A percentile compares a stretch with the other conserved stretches of the same genome.
Conservation (phyloP, 2,888 invertebrate species). For the Terebella lapidaria region DNA sequence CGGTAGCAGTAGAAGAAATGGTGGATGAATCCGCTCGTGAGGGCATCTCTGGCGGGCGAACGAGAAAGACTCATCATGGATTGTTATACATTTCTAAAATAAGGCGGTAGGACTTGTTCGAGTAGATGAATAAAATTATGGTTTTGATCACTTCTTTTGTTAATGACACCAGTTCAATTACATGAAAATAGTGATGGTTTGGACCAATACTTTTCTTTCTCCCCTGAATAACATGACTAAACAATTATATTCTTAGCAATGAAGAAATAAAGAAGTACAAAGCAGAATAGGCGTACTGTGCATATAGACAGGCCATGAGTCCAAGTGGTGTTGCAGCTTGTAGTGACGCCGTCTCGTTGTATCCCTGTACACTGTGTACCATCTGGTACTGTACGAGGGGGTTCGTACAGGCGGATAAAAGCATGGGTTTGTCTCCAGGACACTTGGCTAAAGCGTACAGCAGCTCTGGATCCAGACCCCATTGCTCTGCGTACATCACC, state of each 20-base stretch:
- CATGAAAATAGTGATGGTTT: too few species aligned
- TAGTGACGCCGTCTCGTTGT: background rate
- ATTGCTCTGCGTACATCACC: constrained; percentile 43
- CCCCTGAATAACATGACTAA: too few species aligned
- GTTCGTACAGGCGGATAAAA: constrained; percentile 36
- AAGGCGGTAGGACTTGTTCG: too few species aligned
- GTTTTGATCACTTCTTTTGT: too few species aligned
- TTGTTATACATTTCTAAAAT: too few species aligned
- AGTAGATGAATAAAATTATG: too few species aligned
- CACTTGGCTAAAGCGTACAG: constrained; percentile 34
- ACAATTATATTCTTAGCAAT: too few species aligned
- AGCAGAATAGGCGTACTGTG: constrained; percentile 47
- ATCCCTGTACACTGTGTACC: constrained; percentile 32
- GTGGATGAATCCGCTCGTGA: constrained; percentile 46
- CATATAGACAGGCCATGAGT: constrained; percentile 44
- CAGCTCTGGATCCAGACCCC: constrained; percentile 37
- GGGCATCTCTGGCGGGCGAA: constrained; percentile 42
- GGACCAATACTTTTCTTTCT: too few species aligned
- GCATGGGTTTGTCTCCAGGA: constrained; percentile 26
- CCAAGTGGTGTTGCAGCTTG: constrained; percentile 36
- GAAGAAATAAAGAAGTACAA: too few species aligned
- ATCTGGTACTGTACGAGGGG: constrained; percentile 41
- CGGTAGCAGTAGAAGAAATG: constrained; percentile 48
- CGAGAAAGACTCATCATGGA: too few species aligned
- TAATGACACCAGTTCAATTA: too few species aligned